Evolutionary conservation across 2,113 vertebrate species (phyloP).

Genomic region (Athene noctua): DNA sequence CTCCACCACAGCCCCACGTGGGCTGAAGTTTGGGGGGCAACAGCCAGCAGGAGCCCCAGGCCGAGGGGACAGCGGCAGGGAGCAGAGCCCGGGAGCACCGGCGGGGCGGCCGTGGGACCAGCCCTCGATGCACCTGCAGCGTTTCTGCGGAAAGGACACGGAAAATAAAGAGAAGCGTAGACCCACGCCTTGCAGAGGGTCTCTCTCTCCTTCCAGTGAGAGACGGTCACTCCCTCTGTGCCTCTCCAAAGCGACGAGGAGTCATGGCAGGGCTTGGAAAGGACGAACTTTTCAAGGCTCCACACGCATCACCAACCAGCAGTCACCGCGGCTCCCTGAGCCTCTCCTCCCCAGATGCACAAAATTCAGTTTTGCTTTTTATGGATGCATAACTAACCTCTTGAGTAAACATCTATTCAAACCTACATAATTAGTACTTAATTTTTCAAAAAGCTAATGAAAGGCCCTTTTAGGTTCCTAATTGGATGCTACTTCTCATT

Average conservation of each 20-base stretch:
- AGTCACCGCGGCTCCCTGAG: background rate
- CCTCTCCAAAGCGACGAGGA: rapidly evolving
- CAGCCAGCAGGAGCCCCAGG: background rate
- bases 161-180: rapidly evolving
- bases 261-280: background rate
- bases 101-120: background rate
- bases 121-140: background rate
- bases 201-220: background rate
- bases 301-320: background rate
- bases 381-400: background rate
- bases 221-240: rapidly evolving
- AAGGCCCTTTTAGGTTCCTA: background rate
- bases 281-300: background rate
- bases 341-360: background rate
- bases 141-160: rapidly evolving
- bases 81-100: background rate
- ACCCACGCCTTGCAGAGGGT: background rate
- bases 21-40: background rate
- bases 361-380: background rate
- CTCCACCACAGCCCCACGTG: background rate
- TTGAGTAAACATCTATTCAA: background rate
- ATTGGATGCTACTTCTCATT: background rate
- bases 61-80: background rate
- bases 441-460: background rate
- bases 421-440: background rate